These are phyloP conservation scores for Tipula unca DNA, from an alignment of 2,888 invertebrate species.

Conservation along the genomic window DNA sequence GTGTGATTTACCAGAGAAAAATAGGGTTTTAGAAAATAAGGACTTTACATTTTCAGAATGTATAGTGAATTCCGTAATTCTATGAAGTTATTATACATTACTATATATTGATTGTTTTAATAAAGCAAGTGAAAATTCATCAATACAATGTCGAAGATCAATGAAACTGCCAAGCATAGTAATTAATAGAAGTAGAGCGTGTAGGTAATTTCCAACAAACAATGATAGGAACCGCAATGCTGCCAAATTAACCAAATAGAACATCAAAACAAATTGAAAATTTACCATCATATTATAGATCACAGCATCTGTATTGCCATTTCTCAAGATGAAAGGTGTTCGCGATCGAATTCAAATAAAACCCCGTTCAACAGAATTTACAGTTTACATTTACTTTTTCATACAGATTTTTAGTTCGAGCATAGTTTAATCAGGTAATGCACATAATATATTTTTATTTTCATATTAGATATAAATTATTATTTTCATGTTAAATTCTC, in stretches of 20 bases:
- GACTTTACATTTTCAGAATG: slow-evolving; percentile 51
- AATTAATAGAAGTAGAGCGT: slow-evolving; percentile 30
- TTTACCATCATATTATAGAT: slow-evolving; percentile 24
- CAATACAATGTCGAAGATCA: slow-evolving; percentile 51
- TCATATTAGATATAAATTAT: too few species aligned
- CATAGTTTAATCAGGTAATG: too few species aligned
- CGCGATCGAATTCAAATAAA: slow-evolving; percentile 30
- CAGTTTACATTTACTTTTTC: slow-evolving; percentile 34
- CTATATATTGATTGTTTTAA: slow-evolving; percentile 52
- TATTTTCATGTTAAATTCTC: too few species aligned
- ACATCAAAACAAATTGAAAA: slow-evolving; percentile 33
- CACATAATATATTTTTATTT: too few species aligned
- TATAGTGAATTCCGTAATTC: slow-evolving; percentile 51
- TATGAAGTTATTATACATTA: slow-evolving; percentile 52
- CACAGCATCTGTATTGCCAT: slow-evolving; percentile 27
- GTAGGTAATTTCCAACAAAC: slow-evolving; percentile 35
- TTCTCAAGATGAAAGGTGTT: slow-evolving; percentile 39
- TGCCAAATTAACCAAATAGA: slow-evolving; percentile 26
- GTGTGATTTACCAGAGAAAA: slow-evolving; percentile 71
- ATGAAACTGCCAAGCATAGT: slow-evolving; percentile 42
- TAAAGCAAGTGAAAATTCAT: slow-evolving; percentile 45
- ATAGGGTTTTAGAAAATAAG: slow-evolving; percentile 65
- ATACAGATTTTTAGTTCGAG: slow-evolving; percentile 17
- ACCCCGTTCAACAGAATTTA: slow-evolving; percentile 41
- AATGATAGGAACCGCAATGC: slow-evolving; percentile 38